Percentiles rank a stretch among this genome's conserved stretches.
Evolutionary conservation across 1,140 invertebrate species (phyloP).

Genomic region (Caenorhabditis elegans): DNA sequence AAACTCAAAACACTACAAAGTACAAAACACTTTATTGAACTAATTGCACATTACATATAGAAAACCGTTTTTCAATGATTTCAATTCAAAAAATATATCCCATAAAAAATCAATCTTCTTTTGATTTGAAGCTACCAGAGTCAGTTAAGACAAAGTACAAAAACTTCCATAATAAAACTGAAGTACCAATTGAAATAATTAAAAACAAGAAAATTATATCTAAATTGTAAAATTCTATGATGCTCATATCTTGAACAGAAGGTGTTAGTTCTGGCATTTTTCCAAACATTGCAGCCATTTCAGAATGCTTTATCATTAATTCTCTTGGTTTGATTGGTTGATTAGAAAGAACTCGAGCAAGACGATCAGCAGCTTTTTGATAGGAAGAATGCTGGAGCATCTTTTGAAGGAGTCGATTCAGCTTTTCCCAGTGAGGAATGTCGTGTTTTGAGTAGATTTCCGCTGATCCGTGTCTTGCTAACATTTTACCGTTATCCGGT

Average conservation of each 20-base stretch:
- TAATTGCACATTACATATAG: too few species aligned
- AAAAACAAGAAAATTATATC: too few species aligned
- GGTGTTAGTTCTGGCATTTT: not conserved
- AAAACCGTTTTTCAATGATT: too few species aligned
- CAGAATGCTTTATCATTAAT: not conserved
- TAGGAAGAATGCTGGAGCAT: not conserved
- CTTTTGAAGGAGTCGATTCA: constrained; percentile 13
- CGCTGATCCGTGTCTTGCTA: constrained; percentile 39
- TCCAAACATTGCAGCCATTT: constrained; percentile 30
- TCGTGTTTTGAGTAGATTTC: constrained; percentile 38
- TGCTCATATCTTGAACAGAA: not conserved
- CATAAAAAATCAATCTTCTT: too few species aligned
- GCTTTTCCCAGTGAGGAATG: constrained; percentile 17
- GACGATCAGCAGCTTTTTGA: not conserved
- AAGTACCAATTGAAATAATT: too few species aligned
- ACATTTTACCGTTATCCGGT: constrained; percentile 47
- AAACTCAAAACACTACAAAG: too few species aligned
- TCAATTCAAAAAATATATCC: too few species aligned
- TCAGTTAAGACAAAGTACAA: too few species aligned
- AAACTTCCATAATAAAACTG: too few species aligned
- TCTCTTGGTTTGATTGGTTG: constrained; percentile 17
- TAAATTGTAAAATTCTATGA: constrained; percentile 17
- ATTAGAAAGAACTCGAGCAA: not conserved
- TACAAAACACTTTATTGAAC: too few species aligned
- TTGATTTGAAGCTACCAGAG: too few species aligned